A percentile compares a stretch with the other conserved stretches of the same genome.
Conservation (phyloP, 1,140 invertebrate species). For the Cotesia vestalis region DNA sequence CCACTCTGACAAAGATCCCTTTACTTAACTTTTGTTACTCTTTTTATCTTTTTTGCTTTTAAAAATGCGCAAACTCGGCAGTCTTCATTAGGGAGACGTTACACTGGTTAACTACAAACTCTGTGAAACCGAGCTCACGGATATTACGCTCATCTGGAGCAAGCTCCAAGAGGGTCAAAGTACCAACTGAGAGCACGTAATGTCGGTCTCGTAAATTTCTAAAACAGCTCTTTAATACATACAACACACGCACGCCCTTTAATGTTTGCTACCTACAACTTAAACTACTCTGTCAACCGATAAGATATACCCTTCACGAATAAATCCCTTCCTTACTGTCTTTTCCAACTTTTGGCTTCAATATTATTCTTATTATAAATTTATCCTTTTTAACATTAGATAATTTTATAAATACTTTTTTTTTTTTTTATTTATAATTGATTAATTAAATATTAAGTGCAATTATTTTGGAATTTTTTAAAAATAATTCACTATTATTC, state of each 20-base stretch:
- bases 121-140: constrained; percentile 10
- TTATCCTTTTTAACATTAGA: too few species aligned
- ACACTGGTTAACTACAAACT: background rate
- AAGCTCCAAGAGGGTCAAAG: background rate
- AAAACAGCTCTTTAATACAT: constrained; percentile 4
- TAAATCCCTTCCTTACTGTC: background rate
- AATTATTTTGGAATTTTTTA: too few species aligned
- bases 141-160: constrained; percentile 13
- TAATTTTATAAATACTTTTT: too few species aligned
- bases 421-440: too few species aligned
- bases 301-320: background rate
- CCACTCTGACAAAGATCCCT: constrained; percentile 9
- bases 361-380: too few species aligned
- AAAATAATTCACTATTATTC: too few species aligned
- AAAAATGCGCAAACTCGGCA: constrained; percentile 23
- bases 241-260: constrained; percentile 7
- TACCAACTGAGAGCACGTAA: constrained; percentile 30
- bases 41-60: background rate
- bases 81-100: constrained; percentile 40
- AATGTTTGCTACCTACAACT: background rate
- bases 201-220: constrained; percentile 33
- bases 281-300: constrained; percentile 3
- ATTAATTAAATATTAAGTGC: too few species aligned
- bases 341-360: background rate
- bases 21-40: background rate